Evolutionary conservation across 2,888 invertebrate species (phyloP), one percentile per base, ranked within the genome.

Genomic region (Perdita meconis): DNA sequence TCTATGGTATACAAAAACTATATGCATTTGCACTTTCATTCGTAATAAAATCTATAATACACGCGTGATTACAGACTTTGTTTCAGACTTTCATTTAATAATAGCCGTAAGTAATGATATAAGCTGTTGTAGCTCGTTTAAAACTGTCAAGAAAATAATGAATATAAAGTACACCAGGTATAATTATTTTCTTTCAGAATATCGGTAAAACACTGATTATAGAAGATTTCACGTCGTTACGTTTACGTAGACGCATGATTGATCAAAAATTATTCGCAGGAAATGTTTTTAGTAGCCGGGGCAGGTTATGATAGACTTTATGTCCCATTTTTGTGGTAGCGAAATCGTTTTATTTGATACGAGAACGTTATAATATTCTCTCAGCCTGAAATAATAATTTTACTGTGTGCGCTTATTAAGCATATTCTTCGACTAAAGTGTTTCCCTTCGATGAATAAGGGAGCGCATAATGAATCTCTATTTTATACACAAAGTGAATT

Each of bases 201-300:
- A 63, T 51, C 44, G n/a, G n/a, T n/a, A n/a, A n/a, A n/a, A n/a
- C n/a, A n/a, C n/a, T n/a, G n/a, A n/a, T 24, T 22, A 22, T 16
- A n/a, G 22, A 10, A n/a, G 6, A 34, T 63, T 53, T 63, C 24
- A 53, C 10, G 34, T 44, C 36, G n/a, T 34, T 42, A 10, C 30
- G 16, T 42, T 69, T 19, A 47, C 47, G 22, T 55, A 44, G 16
- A 63, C 53, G 24, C 53, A 16, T 16, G 30, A 64, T 12, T 69
- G 51, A 69, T 64, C 42, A 42, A 69, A 69, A 69, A 69, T 69
- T 44, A 64, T 55, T 38, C 19, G 16, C 24, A 36, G 24, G n/a
- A 55, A 44, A 44, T 55, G 53, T 19, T 13, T 34, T 44, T 36
- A 19, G 16, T 26, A 12, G 10, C 12, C 13, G n/a, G 1, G 24